phyloP scores from a whole-genome alignment of 2,797 vertebrate genomes.

The Gila robusta region DNA sequence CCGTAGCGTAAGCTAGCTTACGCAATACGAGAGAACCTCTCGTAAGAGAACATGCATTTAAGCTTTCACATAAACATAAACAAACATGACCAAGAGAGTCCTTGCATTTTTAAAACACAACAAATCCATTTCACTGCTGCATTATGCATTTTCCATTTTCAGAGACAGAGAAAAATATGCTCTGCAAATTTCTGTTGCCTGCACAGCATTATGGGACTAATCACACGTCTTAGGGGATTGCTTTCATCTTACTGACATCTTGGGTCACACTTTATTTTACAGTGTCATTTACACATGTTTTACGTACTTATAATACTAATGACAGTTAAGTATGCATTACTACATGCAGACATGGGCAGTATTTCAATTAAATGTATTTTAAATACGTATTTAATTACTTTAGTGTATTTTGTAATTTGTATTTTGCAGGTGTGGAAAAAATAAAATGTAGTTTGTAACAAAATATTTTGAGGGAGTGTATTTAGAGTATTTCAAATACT shows the following conservation, averaged over 20 bases:
- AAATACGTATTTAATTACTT: no score
- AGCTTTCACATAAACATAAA: constrained; percentile 29
- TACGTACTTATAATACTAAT: background rate
- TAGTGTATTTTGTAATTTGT: no score
- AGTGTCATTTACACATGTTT: background rate
- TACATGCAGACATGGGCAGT: no score
- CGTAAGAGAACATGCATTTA: background rate
- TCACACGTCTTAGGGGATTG: constrained; percentile 17
- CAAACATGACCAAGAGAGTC: constrained; percentile 3
- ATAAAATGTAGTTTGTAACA: no score
- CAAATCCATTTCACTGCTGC: constrained; percentile 30
- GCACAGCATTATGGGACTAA: constrained; percentile 14
- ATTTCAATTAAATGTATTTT: no score
- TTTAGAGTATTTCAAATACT: no score
- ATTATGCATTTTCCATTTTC: constrained; percentile 23
- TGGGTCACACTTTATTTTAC: background rate
- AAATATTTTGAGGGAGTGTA: no score
- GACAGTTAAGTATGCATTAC: background rate
- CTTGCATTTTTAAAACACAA: constrained; percentile 13
- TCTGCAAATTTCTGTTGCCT: background rate
- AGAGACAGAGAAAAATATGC: constrained; percentile 16
- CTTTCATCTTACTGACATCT: constrained; percentile 33
- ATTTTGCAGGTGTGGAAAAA: no score
- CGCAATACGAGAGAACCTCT: no score
- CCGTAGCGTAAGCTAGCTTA: no score